Evolutionary conservation across 2,113 vertebrate genomes (phyloP), one percentile per base, ranked within the genome.

Genomic region (Pelusios castaneus): DNA sequence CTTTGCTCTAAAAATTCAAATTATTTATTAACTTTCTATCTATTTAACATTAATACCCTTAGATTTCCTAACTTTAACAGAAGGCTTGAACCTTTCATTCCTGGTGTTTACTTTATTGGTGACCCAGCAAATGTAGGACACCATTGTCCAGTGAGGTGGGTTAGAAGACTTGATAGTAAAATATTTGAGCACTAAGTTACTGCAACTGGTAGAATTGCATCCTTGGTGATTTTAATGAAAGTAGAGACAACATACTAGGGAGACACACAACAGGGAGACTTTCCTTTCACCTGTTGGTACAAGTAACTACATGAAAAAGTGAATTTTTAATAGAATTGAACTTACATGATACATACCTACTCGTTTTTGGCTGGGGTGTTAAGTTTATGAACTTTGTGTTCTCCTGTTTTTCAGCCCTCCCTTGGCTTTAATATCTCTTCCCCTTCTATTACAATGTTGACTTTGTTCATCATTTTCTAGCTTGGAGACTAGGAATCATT

Each of bases 361-460:
- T 70, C 78, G 51, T 45, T 84, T 91, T 52, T 82, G 29, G 7
- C 38, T 3, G 51, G 87, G 22, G 80, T 93, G 90, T 21, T 34
- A 82, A 58, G 7, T 0, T 92, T 88, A 43, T 88, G 73, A 80
- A 52, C 24, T 63, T 21, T 75, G 92, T 80, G 78, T 6, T 80
- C 91, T 81, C 82, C 25, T 54, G 55, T 82, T 89, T 49, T 92
- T 91, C 81, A 34, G 84, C 82, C 73, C 75, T 93, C 76, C 78
- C 63, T 90, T 63, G 49, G 73, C 80, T 84, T 51, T 13, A 2
- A 38, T 80, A 17, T 41, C 55, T 27, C 84, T 83, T 75, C 21
- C 87, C 13, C 75, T 67, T 47, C 58, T 34, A 83, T 67, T 82
- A n/a, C 58, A 73, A 78, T 82, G 24, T 88, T 8, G 75, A 51